phyloP scores from a whole-genome alignment of 1,140 invertebrate genomes.

The Drosophila bipectinata region DNA sequence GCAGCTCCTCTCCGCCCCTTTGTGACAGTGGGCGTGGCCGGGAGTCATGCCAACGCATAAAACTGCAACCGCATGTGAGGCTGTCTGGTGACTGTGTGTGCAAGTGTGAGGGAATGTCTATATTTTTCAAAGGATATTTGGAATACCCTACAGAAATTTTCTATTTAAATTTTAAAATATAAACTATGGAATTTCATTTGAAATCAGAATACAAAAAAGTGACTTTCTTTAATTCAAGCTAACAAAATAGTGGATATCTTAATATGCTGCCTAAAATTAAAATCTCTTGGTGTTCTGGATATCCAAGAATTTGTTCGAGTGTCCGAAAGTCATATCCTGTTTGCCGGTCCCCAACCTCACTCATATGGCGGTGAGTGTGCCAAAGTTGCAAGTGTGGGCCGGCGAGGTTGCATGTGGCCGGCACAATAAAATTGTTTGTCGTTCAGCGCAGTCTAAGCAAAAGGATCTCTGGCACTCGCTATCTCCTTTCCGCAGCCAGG shows the following conservation, averaged over 20 bases:
- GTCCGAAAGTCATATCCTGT: slow-evolving; percentile 74
- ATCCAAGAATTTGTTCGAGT: slow-evolving; percentile 10
- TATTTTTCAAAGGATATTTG: neutral
- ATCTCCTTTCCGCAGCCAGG: slow-evolving; percentile 21
- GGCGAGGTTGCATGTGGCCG: slow-evolving; percentile 21
- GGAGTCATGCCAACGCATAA: slow-evolving; percentile 66
- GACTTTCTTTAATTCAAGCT: neutral
- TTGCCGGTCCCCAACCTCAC: slow-evolving; percentile 75
- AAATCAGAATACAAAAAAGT: neutral
- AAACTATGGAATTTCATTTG: neutral
- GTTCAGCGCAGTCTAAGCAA: slow-evolving; percentile 37
- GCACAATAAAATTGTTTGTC: slow-evolving; percentile 81
- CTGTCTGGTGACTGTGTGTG: slow-evolving; percentile 6
- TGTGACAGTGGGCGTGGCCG: slow-evolving; percentile 68
- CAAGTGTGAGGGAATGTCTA: slow-evolving; percentile 3
- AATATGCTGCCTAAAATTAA: neutral
- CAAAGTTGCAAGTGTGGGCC: slow-evolving; percentile 10
- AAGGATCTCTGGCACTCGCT: slow-evolving; percentile 34
- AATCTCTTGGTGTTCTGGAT: neutral
- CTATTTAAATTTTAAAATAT: neutral
- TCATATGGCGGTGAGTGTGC: slow-evolving; percentile 36
- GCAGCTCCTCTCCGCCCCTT: slow-evolving; percentile 9
- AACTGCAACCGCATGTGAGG: slow-evolving; percentile 70
- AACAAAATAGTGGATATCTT: neutral
- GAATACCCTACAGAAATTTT: slow-evolving; percentile 10